Percentiles rank a stretch among this genome's conserved stretches.
Conservation (phyloP, 2,113 vertebrate genomes). For the Vanacampus margaritifer region DNA sequence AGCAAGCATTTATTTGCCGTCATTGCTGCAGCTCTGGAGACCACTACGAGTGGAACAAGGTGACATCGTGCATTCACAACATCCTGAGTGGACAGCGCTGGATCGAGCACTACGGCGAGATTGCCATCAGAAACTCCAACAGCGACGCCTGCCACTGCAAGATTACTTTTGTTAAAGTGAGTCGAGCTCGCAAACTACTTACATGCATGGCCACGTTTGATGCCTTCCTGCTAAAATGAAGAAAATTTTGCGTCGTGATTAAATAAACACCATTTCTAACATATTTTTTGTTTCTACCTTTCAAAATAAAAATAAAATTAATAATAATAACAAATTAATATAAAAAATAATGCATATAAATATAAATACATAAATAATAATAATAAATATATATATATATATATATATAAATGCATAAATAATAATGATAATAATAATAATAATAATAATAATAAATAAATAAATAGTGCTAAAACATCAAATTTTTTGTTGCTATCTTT, state of each 20-base stretch:
- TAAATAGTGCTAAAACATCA: not conserved
- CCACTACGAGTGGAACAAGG: conserved; percentile 97
- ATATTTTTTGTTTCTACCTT: too few species aligned
- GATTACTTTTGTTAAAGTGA: conserved; percentile 94
- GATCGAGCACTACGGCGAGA: conserved; percentile 98
- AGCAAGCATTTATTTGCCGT: not conserved
- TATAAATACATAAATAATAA: too few species aligned
- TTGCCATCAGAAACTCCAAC: conserved; percentile 85
- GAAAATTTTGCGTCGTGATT: too few species aligned
- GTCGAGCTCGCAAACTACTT: not conserved
- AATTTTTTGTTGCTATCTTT: too few species aligned
- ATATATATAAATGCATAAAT: too few species aligned
- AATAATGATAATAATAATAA: too few species aligned
- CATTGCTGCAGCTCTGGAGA: conserved; percentile 75
- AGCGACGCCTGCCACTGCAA: conserved; percentile 87
- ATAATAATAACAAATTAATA: too few species aligned
- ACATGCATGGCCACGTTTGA: not conserved
- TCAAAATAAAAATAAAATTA: not conserved
- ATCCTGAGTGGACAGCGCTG: conserved; percentile 95
- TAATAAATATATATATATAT: too few species aligned
- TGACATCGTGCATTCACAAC: conserved; percentile 98
- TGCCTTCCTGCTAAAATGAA: not conserved
- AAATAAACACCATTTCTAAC: too few species aligned
- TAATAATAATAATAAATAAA: too few species aligned
- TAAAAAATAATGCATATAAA: too few species aligned